A percentile compares a stretch with the other conserved stretches of the same genome.
Evolutionary conservation across 2,888 invertebrate species (phyloP).

Genomic region (Xanthostigma xanthostigma): DNA sequence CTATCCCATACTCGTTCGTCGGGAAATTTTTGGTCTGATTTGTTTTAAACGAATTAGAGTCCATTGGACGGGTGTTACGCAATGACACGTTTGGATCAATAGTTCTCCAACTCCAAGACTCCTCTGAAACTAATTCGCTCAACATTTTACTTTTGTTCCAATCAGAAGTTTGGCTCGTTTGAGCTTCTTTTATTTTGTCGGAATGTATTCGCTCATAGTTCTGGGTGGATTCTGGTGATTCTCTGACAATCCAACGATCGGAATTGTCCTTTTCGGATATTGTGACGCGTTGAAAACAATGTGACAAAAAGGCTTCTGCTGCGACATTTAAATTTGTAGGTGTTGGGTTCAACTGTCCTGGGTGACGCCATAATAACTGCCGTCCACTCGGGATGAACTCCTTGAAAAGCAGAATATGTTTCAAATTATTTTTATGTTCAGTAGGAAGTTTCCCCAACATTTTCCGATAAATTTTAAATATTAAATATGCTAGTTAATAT

Average conservation of each 20-base stretch:
- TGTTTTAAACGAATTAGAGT: too few relatives aligned
- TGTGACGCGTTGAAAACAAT: constrained; percentile 61
- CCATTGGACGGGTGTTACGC: too few relatives aligned
- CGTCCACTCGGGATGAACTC: constrained; percentile 83
- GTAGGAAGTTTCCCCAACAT: too few relatives aligned
- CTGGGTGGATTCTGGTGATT: constrained; percentile 34
- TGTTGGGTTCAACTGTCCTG: constrained; percentile 44
- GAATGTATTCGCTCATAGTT: constrained; percentile 1
- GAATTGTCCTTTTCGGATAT: constrained; percentile 41
- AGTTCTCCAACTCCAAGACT: constrained; percentile 20
- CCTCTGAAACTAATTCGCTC: constrained; percentile 17
- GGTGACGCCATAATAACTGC: constrained; percentile 61
- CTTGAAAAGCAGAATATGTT: constrained; percentile 27
- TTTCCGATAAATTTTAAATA: constrained; percentile 6
- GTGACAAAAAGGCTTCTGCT: constrained; percentile 50
- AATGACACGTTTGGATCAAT: constrained; percentile 16
- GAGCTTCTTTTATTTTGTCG: constrained; percentile 11
- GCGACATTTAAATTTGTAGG: constrained; percentile 31
- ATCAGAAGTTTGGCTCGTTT: constrained; percentile 2
- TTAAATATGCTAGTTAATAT: constrained; percentile 1
- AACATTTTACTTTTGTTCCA: constrained; percentile 12
- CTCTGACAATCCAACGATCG: constrained; percentile 43
- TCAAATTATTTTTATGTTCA: background rate
- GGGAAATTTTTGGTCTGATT: too few relatives aligned
- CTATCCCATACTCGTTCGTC: too few relatives aligned